Conservation (phyloP, 2,797 vertebrate species). For the Dallia pectoralis region DNA sequence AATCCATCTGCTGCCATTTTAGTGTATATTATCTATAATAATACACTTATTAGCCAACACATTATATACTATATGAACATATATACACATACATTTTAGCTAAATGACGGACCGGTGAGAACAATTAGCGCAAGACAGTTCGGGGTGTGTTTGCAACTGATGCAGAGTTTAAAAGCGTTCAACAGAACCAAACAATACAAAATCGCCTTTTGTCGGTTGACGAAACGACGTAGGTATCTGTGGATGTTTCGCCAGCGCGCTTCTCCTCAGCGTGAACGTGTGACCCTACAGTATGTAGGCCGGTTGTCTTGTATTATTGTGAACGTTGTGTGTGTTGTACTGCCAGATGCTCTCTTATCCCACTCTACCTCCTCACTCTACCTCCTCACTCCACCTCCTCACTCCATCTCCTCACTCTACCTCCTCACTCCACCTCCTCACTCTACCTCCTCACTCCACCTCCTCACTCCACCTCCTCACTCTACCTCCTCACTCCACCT, state of each 20-base stretch:
- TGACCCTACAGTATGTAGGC: background rate
- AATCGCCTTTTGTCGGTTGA: background rate
- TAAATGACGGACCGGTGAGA: too few species aligned
- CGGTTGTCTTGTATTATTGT: background rate
- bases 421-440: too few species aligned
- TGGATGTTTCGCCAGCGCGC: background rate
- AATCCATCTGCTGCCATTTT: constrained; percentile 13
- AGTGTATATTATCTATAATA: constrained; percentile 5
- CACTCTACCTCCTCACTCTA: background rate
- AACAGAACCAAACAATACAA: too few species aligned
- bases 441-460: background rate
- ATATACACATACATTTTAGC: too few species aligned
- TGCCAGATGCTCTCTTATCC: background rate
- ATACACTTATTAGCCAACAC: too few species aligned
- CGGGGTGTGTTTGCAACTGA: too few species aligned
- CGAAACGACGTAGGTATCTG: background rate
- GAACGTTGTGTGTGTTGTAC: background rate
- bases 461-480: background rate
- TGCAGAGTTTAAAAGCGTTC: too few species aligned
- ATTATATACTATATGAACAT: too few species aligned
- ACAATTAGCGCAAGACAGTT: too few species aligned
- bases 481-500: background rate
- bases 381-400: background rate
- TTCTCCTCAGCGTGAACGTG: background rate
- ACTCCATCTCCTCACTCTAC: background rate